Conservation (phyloP, 2,113 vertebrate species). For the Neodon shergylaensis region DNA sequence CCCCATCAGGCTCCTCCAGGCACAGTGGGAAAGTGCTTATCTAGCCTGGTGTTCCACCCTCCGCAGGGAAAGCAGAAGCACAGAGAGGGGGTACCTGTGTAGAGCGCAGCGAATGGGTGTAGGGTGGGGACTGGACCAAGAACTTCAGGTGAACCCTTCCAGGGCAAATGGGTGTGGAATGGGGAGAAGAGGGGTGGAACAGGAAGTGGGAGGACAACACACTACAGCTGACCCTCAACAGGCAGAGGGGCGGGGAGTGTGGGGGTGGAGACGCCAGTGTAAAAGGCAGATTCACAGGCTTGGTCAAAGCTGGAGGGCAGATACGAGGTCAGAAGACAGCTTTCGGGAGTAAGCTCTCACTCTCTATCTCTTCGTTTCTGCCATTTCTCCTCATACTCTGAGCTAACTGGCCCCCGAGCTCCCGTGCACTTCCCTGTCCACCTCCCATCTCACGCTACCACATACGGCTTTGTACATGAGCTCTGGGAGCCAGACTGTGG, state of each 20-base stretch:
- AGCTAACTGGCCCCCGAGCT: not conserved
- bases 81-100: not conserved
- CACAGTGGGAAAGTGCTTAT: not conserved
- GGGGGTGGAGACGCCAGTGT: too few relatives aligned
- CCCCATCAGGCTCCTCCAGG: not conserved
- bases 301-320: too few relatives aligned
- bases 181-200: fast-evolving
- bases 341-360: not conserved
- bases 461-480: not conserved
- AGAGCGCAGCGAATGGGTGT: not conserved
- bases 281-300: not conserved
- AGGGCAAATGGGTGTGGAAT: not conserved
- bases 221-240: not conserved
- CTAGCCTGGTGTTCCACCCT: fast-evolving
- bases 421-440: fast-evolving
- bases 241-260: too few relatives aligned
- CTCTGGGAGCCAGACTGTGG: not conserved
- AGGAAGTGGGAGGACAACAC: fast-evolving
- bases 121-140: not conserved
- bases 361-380: not conserved
- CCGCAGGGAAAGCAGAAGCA: not conserved
- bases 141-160: not conserved
- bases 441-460: not conserved
- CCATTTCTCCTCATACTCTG: not conserved
- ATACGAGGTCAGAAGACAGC: not conserved